A percentile compares a stretch with the other conserved stretches of the same genome.
phyloP scores from a whole-genome alignment of 2,888 invertebrate genomes.

The Torymus texanus region DNA sequence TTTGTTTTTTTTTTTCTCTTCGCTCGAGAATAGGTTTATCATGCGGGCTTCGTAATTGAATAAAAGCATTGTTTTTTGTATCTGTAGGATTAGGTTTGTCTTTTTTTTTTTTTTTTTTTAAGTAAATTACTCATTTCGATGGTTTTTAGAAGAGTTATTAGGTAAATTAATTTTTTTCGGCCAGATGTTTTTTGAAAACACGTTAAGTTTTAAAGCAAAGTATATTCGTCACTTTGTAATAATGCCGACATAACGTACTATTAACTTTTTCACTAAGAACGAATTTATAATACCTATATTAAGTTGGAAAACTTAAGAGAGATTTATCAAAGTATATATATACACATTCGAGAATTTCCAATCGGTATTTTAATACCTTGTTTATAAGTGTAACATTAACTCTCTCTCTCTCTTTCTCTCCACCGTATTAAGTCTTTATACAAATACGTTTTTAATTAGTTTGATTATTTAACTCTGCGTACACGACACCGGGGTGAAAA shows the following conservation, averaged over 20 bases:
- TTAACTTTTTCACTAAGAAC: background rate
- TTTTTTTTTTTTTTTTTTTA: background rate
- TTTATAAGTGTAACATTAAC: no score
- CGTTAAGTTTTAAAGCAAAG: background rate
- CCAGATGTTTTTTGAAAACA: background rate
- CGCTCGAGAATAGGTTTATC: background rate
- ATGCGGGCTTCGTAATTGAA: conserved; percentile 21
- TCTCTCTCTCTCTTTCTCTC: no score
- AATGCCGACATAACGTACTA: background rate
- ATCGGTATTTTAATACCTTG: no score
- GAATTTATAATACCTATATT: background rate
- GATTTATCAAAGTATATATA: no score
- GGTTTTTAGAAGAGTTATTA: background rate
- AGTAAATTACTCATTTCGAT: background rate
- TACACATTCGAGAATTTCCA: no score
- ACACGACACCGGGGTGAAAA: background rate
- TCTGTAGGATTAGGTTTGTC: background rate
- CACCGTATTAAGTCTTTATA: no score
- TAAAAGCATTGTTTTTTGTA: conserved; percentile 15
- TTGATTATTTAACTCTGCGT: conserved; percentile 9
- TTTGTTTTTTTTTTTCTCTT: conserved; percentile 9
- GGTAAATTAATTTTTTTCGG: conserved; percentile 16
- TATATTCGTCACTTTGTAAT: conserved; percentile 5
- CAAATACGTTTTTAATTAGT: background rate
- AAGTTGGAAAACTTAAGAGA: no score